Evolutionary conservation across 2,888 invertebrate genomes (phyloP).

Genomic region (Cataglyphis rosenhaueri): DNA sequence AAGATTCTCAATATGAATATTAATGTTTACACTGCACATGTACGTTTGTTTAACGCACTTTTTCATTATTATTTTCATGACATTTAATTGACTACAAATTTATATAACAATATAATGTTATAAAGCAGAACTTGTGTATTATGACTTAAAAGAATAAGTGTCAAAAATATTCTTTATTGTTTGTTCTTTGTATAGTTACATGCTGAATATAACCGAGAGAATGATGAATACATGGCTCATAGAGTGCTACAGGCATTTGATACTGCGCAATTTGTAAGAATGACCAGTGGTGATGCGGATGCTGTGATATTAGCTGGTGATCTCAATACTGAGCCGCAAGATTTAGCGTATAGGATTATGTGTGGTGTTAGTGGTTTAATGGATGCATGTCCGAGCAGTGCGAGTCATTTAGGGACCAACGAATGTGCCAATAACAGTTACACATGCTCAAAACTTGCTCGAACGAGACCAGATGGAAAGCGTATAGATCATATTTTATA

Average conservation of each 20-base stretch:
- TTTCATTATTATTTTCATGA: slow-evolving; percentile 30
- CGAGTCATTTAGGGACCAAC: slow-evolving; percentile 89
- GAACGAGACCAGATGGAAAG: slow-evolving; percentile 90
- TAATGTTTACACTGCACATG: slow-evolving; percentile 97
- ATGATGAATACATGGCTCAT: slow-evolving; percentile 97
- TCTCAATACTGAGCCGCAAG: slow-evolving; percentile 95
- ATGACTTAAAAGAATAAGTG: neutral
- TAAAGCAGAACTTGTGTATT: neutral
- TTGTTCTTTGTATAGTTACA: slow-evolving; percentile 90
- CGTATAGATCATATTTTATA: slow-evolving; percentile 97
- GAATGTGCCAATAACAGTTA: slow-evolving; percentile 94
- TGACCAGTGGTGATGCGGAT: slow-evolving; percentile 93
- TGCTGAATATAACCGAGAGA: slow-evolving; percentile 94
- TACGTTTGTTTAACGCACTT: slow-evolving; percentile 86
- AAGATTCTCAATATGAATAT: slow-evolving; percentile 89
- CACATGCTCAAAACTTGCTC: slow-evolving; percentile 87
- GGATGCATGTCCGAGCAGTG: slow-evolving; percentile 86
- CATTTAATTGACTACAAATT: neutral
- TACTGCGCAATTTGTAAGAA: slow-evolving; percentile 96
- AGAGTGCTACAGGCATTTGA: slow-evolving; percentile 97
- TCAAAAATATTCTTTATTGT: neutral
- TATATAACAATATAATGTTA: neutral
- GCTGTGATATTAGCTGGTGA: slow-evolving; percentile 96
- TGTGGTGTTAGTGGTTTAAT: slow-evolving; percentile 87
- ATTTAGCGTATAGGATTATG: slow-evolving; percentile 91